Evolutionary conservation across 1,140 invertebrate species (phyloP).

Genomic region (Cotesia typhae): DNA sequence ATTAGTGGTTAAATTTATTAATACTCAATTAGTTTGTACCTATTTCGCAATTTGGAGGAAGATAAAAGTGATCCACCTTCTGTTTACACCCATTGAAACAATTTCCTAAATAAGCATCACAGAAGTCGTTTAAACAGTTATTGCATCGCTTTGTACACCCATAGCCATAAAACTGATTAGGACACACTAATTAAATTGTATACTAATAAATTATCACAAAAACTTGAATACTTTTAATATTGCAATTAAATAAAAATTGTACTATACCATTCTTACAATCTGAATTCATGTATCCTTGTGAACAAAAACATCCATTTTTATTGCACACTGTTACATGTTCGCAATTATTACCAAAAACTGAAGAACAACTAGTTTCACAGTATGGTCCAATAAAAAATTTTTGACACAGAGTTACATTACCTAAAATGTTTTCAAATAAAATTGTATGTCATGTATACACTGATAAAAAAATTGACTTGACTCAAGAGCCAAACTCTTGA

Average conservation of each 20-base stretch:
- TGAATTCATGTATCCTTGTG: constrained; percentile 21
- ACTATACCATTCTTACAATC: constrained; percentile 31
- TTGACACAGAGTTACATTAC: constrained; percentile 24
- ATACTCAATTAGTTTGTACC: constrained; percentile 29
- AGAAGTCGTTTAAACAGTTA: background rate
- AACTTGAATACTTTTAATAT: background rate
- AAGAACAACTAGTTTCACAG: constrained; percentile 21
- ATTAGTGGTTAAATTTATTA: background rate
- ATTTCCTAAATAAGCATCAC: constrained; percentile 33
- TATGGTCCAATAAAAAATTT: constrained; percentile 29
- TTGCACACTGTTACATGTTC: constrained; percentile 29
- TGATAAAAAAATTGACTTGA: too few species aligned
- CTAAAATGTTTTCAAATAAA: background rate
- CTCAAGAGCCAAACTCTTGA: too few species aligned
- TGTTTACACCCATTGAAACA: constrained; percentile 31
- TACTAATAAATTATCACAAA: background rate
- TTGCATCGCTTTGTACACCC: constrained; percentile 37
- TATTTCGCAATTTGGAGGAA: constrained; percentile 40
- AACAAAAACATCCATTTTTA: constrained; percentile 37
- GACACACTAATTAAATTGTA: constrained; percentile 36
- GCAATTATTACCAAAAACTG: background rate
- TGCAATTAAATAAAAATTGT: too few species aligned
- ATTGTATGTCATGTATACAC: too few species aligned
- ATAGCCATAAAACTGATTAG: constrained; percentile 26
- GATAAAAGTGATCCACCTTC: background rate